A percentile compares a stretch with the other conserved stretches of the same genome.
Conservation (phyloP, 2,888 invertebrate species). For the Caenorhabditis afra region DNA sequence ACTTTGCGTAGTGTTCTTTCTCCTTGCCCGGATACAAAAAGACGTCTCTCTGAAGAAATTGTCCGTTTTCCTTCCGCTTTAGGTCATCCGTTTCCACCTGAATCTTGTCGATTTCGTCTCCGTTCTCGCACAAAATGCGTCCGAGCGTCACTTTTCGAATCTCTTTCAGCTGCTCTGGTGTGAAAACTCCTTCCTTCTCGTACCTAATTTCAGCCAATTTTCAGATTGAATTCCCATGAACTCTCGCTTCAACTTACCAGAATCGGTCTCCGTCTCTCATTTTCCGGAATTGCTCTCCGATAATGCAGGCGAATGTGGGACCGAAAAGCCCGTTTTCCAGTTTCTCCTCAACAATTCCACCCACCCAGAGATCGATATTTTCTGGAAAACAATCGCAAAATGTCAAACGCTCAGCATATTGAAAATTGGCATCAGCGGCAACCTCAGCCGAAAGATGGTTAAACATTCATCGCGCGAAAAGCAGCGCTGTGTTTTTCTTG, state of each 20-base stretch:
- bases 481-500: neutral
- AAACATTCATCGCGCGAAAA: slow-evolving; percentile 62
- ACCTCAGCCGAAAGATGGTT: slow-evolving; percentile 66
- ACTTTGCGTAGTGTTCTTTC: slow-evolving; percentile 41
- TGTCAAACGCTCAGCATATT: slow-evolving; percentile 62
- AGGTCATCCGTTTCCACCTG: neutral
- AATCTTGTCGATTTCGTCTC: slow-evolving; percentile 89
- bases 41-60: slow-evolving; percentile 41
- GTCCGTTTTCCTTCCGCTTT: neutral
- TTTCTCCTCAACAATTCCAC: slow-evolving; percentile 92
- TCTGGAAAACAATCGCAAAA: slow-evolving; percentile 72
- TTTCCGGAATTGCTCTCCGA: slow-evolving; percentile 92
- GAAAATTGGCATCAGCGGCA: slow-evolving; percentile 34
- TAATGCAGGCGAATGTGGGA: slow-evolving; percentile 91
- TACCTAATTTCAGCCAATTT: slow-evolving; percentile 87
- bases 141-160: slow-evolving; percentile 88
- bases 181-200: slow-evolving; percentile 91
- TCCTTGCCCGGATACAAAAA: slow-evolving; percentile 53
- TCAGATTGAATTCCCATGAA: slow-evolving; percentile 82
- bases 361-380: slow-evolving; percentile 97
- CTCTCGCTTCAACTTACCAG: slow-evolving; percentile 83
- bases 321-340: slow-evolving; percentile 90
- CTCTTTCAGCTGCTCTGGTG: slow-evolving; percentile 89
- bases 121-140: slow-evolving; percentile 92
- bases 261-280: slow-evolving; percentile 94